These are phyloP conservation scores for Manis javanica DNA, from an alignment of 2,797 vertebrate species.

Conservation along the genomic window DNA sequence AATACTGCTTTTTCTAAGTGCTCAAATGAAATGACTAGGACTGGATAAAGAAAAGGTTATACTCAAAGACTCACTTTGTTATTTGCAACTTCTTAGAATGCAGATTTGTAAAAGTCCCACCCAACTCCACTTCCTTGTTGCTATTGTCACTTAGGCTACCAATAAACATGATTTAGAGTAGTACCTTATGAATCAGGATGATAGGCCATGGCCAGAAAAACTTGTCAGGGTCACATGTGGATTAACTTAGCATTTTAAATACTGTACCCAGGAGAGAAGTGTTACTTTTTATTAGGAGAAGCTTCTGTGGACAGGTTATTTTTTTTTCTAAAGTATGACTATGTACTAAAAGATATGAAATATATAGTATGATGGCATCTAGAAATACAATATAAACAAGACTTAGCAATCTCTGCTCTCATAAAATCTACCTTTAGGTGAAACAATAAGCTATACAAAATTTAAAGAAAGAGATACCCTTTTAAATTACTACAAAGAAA, in stretches of 20 bases:
- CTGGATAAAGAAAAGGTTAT: not conserved
- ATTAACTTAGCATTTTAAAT: not conserved
- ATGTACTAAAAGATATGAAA: not conserved
- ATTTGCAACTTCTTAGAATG: not conserved
- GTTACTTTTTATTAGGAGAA: not conserved
- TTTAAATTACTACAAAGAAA: not conserved
- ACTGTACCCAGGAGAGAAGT: not conserved
- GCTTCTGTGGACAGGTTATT: not conserved
- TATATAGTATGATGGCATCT: not conserved
- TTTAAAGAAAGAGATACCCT: not conserved
- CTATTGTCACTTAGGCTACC: not conserved
- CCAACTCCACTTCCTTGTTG: not conserved
- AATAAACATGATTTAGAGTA: not conserved
- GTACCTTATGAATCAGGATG: not conserved
- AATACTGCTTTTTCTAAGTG: not conserved
- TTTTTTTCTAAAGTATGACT: not conserved
- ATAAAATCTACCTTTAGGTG: not conserved
- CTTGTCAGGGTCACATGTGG: not conserved
- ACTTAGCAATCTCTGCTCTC: not conserved
- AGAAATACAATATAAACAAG: not conserved
- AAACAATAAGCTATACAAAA: not conserved
- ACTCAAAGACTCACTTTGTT: not conserved
- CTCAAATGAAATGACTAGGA: not conserved
- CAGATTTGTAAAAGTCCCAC: not conserved
- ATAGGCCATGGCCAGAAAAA: not conserved